Evolutionary conservation across 2,113 vertebrate genomes (phyloP).

Genomic region (Corvus cornix): DNA sequence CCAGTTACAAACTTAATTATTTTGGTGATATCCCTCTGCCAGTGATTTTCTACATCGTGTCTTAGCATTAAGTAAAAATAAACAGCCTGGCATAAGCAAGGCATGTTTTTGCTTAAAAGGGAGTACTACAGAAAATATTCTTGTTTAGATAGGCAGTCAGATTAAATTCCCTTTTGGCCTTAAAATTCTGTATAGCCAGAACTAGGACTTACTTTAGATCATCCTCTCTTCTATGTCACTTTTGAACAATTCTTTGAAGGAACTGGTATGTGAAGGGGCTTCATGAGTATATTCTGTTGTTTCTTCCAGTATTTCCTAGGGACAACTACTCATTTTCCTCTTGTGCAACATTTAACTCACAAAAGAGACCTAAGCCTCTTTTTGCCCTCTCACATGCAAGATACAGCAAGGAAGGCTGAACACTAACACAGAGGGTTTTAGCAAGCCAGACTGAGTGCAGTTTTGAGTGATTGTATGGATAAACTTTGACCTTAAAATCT

Average conservation of each 20-base stretch:
- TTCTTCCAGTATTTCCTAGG: neutral
- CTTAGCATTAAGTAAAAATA: neutral
- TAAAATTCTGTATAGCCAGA: neutral
- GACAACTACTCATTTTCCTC: neutral
- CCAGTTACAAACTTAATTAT: neutral
- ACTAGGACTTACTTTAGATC: neutral
- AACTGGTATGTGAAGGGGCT: neutral
- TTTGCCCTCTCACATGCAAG: neutral
- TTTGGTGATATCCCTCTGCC: neutral
- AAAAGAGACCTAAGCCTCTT: neutral
- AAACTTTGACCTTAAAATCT: neutral
- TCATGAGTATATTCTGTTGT: neutral
- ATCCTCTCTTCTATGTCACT: neutral
- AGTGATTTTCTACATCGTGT: neutral
- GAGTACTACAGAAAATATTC: neutral
- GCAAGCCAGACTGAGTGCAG: neutral
- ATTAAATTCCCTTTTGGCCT: neutral
- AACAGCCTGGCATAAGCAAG: neutral
- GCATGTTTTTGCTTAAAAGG: neutral
- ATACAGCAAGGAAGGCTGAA: neutral
- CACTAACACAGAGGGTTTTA: neutral
- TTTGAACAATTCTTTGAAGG: neutral
- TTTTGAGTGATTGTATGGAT: neutral
- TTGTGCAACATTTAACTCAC: neutral
- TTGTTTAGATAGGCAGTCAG: neutral